Evolutionary conservation across 2,113 vertebrate species (phyloP).

Genomic region (Sphyrna mokarran): DNA sequence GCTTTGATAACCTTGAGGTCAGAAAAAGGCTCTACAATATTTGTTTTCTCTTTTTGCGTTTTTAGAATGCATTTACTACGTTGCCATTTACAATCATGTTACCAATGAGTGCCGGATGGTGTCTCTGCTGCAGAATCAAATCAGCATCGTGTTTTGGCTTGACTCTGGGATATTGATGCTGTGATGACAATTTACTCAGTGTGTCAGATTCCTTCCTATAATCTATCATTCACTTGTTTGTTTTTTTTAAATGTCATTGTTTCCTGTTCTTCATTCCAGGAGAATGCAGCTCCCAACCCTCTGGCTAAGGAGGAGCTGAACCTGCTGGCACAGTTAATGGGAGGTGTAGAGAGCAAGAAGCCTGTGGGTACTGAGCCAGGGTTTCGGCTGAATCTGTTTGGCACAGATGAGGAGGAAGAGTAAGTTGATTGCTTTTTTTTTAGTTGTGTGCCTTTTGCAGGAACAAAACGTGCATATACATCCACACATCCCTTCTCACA

Average conservation of each 20-base stretch:
- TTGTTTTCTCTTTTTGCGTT: neutral
- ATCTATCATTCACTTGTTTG: neutral
- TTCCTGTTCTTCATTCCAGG: slow-evolving; percentile 53
- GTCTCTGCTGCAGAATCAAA: neutral
- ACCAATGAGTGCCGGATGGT: neutral
- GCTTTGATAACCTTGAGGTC: neutral
- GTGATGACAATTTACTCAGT: neutral
- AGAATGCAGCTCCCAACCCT: slow-evolving; percentile 76
- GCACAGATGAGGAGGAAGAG: slow-evolving; percentile 91
- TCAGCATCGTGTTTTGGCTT: neutral
- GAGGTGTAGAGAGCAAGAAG: slow-evolving; percentile 75
- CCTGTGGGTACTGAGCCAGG: slow-evolving; percentile 60
- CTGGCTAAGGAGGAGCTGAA: slow-evolving; percentile 95
- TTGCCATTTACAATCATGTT: neutral
- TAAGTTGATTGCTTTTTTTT: slow-evolving; percentile 49
- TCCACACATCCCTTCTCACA: neutral
- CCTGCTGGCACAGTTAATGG: slow-evolving; percentile 83
- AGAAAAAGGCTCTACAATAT: neutral
- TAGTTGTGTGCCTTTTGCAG: slow-evolving; percentile 37
- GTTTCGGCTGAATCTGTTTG: slow-evolving; percentile 86
- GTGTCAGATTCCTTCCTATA: neutral
- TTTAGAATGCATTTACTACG: neutral
- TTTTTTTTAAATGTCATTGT: neutral
- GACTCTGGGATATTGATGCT: neutral
- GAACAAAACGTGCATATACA: neutral